Conservation (phyloP, 2,888 invertebrate species). For the Tenthredo distinguenda region DNA sequence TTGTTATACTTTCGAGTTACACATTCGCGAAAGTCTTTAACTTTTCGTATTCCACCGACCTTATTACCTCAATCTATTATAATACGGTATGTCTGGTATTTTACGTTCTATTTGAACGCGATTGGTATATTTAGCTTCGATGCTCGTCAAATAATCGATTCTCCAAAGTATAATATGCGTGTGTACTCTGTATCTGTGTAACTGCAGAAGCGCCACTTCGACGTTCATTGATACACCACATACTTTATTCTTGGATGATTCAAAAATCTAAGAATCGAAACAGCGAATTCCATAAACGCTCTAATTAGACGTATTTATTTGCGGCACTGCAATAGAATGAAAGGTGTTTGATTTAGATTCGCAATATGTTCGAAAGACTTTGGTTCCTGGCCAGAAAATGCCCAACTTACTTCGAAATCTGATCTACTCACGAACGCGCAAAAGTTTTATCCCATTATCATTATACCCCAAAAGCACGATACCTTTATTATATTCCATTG, state of each 20-base stretch:
- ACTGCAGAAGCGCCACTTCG: background rate
- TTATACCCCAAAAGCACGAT: conserved; percentile 8
- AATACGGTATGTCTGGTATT: background rate
- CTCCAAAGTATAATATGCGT: background rate
- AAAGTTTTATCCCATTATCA: conserved; percentile 16
- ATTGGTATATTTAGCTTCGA: conserved; percentile 18
- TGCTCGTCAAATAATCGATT: conserved; percentile 21
- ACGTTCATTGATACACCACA: background rate
- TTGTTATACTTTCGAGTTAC: background rate
- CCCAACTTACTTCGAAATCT: background rate
- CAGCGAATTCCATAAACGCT: background rate
- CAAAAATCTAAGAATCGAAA: background rate
- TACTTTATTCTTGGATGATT: background rate
- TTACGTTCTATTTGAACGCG: background rate
- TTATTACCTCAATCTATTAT: background rate
- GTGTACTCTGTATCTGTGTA: background rate
- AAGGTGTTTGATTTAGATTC: background rate
- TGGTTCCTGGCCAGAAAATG: conserved; percentile 6
- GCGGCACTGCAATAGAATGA: background rate
- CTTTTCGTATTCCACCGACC: background rate
- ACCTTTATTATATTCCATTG: background rate
- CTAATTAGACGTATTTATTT: background rate
- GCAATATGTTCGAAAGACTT: background rate
- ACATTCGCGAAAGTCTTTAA: background rate
- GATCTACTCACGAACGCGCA: background rate